Percentiles rank a stretch among this genome's conserved stretches.
Evolutionary conservation across 1,140 invertebrate species (phyloP).

Genomic region (Nomia melanderi): DNA sequence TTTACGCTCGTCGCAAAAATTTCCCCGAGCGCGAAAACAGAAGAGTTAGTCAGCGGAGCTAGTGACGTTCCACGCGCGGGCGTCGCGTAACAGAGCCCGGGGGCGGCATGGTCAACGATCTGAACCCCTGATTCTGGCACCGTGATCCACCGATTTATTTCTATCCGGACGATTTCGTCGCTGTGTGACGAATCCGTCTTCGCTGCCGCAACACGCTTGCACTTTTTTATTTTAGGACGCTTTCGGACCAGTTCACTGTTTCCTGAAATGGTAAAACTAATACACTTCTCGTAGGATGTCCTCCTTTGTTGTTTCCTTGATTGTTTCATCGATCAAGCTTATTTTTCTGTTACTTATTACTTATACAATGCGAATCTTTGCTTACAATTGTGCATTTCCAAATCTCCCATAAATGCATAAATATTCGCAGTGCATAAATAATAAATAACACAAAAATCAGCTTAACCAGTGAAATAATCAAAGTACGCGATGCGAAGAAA

Average conservation of each 20-base stretch:
- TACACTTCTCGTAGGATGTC: too few relatives aligned
- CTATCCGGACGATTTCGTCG: background rate
- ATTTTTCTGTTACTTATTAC: too few relatives aligned
- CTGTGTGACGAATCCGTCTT: background rate
- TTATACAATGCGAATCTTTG: too few relatives aligned
- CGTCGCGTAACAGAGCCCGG: background rate
- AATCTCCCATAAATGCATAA: too few relatives aligned
- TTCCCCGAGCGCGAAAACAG: background rate
- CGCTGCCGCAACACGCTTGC: background rate
- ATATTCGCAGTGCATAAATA: too few relatives aligned
- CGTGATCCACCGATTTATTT: constrained; percentile 12
- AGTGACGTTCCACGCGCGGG: background rate
- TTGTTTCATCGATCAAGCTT: too few relatives aligned
- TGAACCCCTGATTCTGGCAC: constrained; percentile 9
- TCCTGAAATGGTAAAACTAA: background rate
- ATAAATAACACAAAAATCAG: too few relatives aligned
- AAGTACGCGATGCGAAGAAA: too few relatives aligned
- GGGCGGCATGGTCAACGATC: constrained; percentile 24
- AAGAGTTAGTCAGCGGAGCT: constrained; percentile 7
- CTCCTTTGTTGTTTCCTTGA: too few relatives aligned
- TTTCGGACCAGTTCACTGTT: background rate
- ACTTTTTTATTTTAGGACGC: background rate
- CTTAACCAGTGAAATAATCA: too few relatives aligned
- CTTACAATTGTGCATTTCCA: too few relatives aligned
- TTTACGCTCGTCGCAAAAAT: background rate